Evolutionary conservation across 2,113 vertebrate species (phyloP).

Genomic region (Turnix velox): DNA sequence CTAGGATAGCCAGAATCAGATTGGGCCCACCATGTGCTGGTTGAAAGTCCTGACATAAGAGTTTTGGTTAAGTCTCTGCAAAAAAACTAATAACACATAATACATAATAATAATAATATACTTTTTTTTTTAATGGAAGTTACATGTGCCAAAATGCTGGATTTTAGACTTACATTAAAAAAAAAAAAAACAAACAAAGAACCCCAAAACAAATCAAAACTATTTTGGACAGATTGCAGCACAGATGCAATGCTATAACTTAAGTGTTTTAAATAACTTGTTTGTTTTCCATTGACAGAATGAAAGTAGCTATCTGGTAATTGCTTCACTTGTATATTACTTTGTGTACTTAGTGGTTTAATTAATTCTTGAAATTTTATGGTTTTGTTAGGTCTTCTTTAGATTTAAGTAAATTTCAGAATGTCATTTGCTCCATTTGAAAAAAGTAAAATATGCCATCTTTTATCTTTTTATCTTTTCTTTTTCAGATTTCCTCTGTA

Average conservation of each 20-base stretch:
- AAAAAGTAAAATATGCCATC: background rate
- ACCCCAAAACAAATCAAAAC: background rate
- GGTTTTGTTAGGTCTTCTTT: background rate
- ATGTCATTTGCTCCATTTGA: background rate
- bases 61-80: background rate
- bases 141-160: rapidly evolving
- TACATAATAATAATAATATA: too few relatives aligned
- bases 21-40: rapidly evolving
- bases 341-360: background rate
- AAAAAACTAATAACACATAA: too few relatives aligned
- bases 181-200: background rate
- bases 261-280: background rate
- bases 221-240: background rate
- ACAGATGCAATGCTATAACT: background rate
- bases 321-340: background rate
- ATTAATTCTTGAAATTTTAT: background rate
- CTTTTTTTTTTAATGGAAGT: background rate
- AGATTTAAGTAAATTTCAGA: background rate
- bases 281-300: background rate
- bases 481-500: background rate
- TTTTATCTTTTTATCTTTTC: background rate
- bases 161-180: background rate
- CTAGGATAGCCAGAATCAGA: background rate
- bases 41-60: background rate
- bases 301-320: background rate